Evolutionary conservation across 2,797 vertebrate genomes (phyloP).

Genomic region (Schizopygopsis malacanthus): DNA sequence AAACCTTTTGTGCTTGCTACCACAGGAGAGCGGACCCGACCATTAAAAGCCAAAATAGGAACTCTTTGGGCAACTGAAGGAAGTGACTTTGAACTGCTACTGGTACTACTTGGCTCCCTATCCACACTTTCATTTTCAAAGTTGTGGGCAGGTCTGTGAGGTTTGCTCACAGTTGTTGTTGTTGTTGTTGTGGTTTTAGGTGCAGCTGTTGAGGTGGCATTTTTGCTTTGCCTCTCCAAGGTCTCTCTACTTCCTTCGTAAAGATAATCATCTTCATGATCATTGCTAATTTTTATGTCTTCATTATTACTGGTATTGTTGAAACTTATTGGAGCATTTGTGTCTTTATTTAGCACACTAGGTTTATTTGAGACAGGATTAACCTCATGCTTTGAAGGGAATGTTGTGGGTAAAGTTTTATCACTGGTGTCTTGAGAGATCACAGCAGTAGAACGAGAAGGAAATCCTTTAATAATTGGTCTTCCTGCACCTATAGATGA

Average conservation of each 20-base stretch:
- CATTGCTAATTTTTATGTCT: conserved; percentile 61
- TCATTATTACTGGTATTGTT: conserved; percentile 57
- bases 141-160: conserved; percentile 62
- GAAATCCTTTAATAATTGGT: conserved; percentile 63
- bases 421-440: conserved; percentile 74
- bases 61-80: conserved; percentile 60
- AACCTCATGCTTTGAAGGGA: conserved; percentile 68
- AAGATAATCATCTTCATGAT: conserved; percentile 64
- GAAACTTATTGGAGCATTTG: conserved; percentile 62
- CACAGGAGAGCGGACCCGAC: conserved; percentile 70
- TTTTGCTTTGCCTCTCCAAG: conserved; percentile 62
- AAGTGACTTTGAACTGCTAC: conserved; percentile 61
- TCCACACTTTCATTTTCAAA: conserved; percentile 64
- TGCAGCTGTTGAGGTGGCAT: conserved; percentile 59
- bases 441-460: conserved; percentile 67
- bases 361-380: conserved; percentile 61
- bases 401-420: conserved; percentile 62
- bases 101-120: conserved; percentile 57
- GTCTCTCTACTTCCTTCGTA: conserved; percentile 61
- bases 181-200: conserved; percentile 63
- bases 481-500: conserved; percentile 74
- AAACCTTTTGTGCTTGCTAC: conserved; percentile 69
- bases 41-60: conserved; percentile 65
- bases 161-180: conserved; percentile 60
- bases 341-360: conserved; percentile 64